These are phyloP conservation scores for Talpa occidentalis DNA, from an alignment of 2,113 vertebrate genomes.

Conservation along the genomic window DNA sequence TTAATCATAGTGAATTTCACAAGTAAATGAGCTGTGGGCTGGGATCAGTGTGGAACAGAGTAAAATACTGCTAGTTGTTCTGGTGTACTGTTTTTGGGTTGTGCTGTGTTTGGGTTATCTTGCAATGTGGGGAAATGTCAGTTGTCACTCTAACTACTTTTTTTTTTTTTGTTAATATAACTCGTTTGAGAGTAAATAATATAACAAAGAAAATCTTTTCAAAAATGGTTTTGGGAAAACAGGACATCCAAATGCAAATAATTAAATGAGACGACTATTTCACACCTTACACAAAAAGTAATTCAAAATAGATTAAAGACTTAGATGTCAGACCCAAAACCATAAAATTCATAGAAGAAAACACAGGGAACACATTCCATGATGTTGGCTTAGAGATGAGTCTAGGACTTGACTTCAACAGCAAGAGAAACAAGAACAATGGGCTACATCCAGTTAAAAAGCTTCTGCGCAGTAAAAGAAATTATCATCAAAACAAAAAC, in stretches of 20 bases:
- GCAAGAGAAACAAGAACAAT: too few species aligned
- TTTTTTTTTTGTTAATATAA: background rate
- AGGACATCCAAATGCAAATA: background rate
- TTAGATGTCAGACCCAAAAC: background rate
- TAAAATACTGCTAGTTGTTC: background rate
- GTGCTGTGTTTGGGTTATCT: background rate
- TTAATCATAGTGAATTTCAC: slow-evolving; percentile 34
- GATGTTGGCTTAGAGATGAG: too few species aligned
- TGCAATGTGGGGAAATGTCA: background rate
- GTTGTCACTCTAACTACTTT: background rate
- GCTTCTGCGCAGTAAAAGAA: background rate
- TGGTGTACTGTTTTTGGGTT: background rate
- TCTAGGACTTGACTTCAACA: too few species aligned
- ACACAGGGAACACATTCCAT: too few species aligned
- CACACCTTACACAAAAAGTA: background rate
- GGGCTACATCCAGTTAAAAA: background rate
- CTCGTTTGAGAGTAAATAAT: too few species aligned
- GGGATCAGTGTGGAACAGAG: background rate
- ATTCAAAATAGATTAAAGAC: background rate
- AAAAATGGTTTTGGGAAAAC: background rate
- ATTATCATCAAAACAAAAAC: background rate
- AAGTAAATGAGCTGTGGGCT: background rate
- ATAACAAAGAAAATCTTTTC: background rate
- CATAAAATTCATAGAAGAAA: too few species aligned
- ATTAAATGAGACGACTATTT: background rate